Evolutionary conservation across 2,113 vertebrate genomes (phyloP).

Genomic region (Hylia prasina): DNA sequence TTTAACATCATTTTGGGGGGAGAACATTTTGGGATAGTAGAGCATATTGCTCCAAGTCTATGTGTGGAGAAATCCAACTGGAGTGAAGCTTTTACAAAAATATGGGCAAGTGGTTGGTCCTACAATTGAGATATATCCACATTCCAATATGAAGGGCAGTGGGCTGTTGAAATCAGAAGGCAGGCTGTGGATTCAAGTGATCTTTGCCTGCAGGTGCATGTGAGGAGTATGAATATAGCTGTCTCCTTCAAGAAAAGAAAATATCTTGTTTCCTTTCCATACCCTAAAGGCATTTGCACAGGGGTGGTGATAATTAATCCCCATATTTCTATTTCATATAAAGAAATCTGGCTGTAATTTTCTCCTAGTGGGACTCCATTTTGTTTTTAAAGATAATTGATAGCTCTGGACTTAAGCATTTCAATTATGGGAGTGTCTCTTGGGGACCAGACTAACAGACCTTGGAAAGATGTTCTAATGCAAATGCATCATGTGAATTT

Average conservation of each 20-base stretch:
- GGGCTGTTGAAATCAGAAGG: not conserved
- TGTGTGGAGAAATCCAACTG: not conserved
- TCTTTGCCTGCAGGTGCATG: not conserved
- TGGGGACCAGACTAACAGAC: slow-evolving; percentile 57
- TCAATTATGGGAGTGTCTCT: slow-evolving; percentile 59
- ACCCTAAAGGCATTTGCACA: slow-evolving; percentile 49
- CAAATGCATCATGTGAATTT: slow-evolving; percentile 50
- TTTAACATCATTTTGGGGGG: fast-evolving
- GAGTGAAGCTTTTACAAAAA: not conserved
- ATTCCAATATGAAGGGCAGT: not conserved
- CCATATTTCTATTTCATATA: slow-evolving; percentile 33
- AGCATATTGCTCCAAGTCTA: not conserved
- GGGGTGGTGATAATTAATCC: slow-evolving; percentile 60
- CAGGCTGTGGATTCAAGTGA: not conserved
- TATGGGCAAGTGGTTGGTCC: not conserved
- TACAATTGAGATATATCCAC: not conserved
- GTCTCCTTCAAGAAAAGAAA: slow-evolving; percentile 21
- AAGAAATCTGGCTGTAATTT: slow-evolving; percentile 57
- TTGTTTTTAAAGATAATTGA: slow-evolving; percentile 71
- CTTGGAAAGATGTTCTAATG: slow-evolving; percentile 54
- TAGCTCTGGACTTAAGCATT: slow-evolving; percentile 63
- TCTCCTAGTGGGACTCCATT: slow-evolving; percentile 63
- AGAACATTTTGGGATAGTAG: not conserved
- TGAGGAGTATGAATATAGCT: not conserved
- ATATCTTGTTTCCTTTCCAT: slow-evolving; percentile 12